Evolutionary conservation across 2,888 invertebrate genomes (phyloP), one percentile per base, ranked within the genome.

Genomic region (Trileptium ribeirensis): DNA sequence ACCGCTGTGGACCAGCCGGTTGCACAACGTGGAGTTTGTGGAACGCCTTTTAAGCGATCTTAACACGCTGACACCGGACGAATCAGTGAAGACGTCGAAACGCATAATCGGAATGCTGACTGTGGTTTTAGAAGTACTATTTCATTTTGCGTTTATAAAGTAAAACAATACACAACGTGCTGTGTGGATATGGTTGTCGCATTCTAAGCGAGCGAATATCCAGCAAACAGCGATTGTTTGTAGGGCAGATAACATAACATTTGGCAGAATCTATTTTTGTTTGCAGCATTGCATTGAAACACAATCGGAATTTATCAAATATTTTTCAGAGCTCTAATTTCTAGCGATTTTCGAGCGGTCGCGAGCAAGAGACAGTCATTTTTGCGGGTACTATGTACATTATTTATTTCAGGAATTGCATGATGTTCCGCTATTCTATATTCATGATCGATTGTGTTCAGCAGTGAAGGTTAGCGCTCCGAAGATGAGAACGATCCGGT

Each of bases 1-100:
- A 0, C 99, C 99, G 0, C 93, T 99, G 84, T 99, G 97, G 96
- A 92, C 93, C 0, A 94, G 92, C 0, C 93, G 94, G 0, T 92
- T 99, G 67, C 96, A 98, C 89, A 92, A 94, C 85, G 90, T 90
- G 74, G 88, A 90, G 0, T 99, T 99, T 89, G 93, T 97, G 0
- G 87, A 90, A 0, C 90, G 92, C 70, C 91, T 97, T 3, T 87
- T 95, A 8, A 84, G 86, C 74, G 78, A 84, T 8, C 79, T 87
- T 51, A 82, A 85, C 77, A 40, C 74, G 8, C 85, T 86, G 24
- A 84, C 85, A n/a, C 86, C 87, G 19, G 89, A 31, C 87, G 90
- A 78, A 87, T 90, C 85, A 90, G 93, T 91, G 81, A 91, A 91
- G 19, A 97, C 97, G 0, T 90, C 91, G 74, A 92, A 92, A 86